Percentiles rank a stretch among this genome's conserved stretches.
phyloP scores from a whole-genome alignment of 1,140 invertebrate species.

The Elymnias hypermnestra region DNA sequence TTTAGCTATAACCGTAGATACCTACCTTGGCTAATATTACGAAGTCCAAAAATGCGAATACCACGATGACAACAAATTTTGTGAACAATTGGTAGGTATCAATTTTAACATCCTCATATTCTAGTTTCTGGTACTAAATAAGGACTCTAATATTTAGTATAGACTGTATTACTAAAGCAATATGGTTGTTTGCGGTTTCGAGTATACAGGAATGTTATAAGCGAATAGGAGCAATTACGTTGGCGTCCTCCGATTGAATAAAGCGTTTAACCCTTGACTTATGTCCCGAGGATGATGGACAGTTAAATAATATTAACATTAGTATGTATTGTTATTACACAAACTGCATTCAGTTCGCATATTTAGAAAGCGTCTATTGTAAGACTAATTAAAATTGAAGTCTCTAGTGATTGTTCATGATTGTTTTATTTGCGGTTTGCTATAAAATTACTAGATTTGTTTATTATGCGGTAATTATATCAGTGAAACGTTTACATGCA shows the following conservation, averaged over 20 bases:
- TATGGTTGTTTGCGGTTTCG: slow-evolving; percentile 9
- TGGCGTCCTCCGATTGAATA: slow-evolving; percentile 60
- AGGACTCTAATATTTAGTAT: background rate
- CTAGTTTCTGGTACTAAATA: background rate
- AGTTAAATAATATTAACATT: background rate
- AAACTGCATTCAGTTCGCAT: background rate
- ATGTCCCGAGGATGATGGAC: background rate
- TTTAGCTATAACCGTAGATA: too few species aligned
- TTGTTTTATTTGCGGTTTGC: too few species aligned
- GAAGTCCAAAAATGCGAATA: too few species aligned
- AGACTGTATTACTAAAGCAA: slow-evolving; percentile 7
- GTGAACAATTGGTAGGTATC: background rate
- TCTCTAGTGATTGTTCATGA: too few species aligned
- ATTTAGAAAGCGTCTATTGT: too few species aligned
- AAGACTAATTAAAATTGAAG: too few species aligned
- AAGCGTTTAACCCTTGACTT: slow-evolving; percentile 53
- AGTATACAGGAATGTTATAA: slow-evolving; percentile 27
- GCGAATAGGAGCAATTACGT: slow-evolving; percentile 55
- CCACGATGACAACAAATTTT: background rate
- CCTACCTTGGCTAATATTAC: too few species aligned
- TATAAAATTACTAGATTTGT: too few species aligned
- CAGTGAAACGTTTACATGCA: too few species aligned
- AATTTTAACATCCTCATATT: slow-evolving; percentile 6
- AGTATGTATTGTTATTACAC: background rate
- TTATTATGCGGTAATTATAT: too few species aligned